phyloP scores from a whole-genome alignment of 2,888 invertebrate genomes.

The Epicampocera succincta region DNA sequence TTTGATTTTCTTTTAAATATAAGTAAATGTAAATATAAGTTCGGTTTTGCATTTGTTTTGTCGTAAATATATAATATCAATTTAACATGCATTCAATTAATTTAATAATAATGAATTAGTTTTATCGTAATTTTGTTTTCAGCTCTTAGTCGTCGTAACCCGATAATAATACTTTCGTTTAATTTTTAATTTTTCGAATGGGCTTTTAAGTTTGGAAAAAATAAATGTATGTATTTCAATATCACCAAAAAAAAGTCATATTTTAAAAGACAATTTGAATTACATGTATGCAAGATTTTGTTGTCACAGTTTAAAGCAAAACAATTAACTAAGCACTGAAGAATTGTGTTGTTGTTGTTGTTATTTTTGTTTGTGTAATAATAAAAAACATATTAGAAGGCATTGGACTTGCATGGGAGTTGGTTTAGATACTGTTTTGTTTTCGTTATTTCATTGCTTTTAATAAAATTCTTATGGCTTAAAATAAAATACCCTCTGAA shows the following conservation, averaged over 20 bases:
- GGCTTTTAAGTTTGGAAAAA: neutral
- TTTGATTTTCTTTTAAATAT: slow-evolving; percentile 40
- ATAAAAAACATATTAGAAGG: neutral
- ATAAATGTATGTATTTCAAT: slow-evolving; percentile 46
- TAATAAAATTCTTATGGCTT: slow-evolving; percentile 31
- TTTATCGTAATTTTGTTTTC: slow-evolving; percentile 34
- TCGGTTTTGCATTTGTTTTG: slow-evolving; percentile 50
- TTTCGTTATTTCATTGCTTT: neutral
- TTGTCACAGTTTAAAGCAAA: slow-evolving; percentile 30
- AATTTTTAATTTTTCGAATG: slow-evolving; percentile 17
- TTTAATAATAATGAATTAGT: slow-evolving; percentile 45
- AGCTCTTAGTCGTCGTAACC: slow-evolving; percentile 49
- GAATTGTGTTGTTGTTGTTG: no score
- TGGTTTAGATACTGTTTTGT: neutral
- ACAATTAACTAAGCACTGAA: slow-evolving; percentile 58
- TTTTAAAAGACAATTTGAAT: slow-evolving; percentile 9
- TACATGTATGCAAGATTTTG: neutral
- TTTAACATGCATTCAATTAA: slow-evolving; percentile 59
- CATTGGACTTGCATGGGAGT: neutral
- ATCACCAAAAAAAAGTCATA: neutral
- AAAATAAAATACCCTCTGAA: slow-evolving; percentile 62
- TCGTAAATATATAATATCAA: slow-evolving; percentile 63
- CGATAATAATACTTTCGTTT: slow-evolving; percentile 56
- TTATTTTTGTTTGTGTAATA: neutral
- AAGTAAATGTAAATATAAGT: slow-evolving; percentile 69